These are phyloP conservation scores for Myiotriccus ornatus DNA, from an alignment of 2,797 vertebrate genomes.

Conservation along the genomic window DNA sequence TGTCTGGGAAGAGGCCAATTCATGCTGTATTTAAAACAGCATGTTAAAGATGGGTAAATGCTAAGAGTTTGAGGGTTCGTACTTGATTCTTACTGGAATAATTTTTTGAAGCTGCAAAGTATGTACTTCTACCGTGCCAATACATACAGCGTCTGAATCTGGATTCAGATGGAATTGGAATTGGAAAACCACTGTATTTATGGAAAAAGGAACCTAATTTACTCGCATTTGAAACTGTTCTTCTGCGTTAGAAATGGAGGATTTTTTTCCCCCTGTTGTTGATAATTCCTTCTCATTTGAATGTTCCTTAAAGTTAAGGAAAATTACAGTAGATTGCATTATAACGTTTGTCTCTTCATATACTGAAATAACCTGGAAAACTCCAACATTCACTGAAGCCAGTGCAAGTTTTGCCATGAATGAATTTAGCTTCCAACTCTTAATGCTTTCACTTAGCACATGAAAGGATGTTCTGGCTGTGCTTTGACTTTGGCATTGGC, in stretches of 20 bases:
- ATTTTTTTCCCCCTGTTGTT: neutral
- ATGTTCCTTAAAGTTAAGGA: neutral
- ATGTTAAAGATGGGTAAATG: neutral
- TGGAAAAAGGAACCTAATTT: neutral
- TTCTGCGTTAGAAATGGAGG: neutral
- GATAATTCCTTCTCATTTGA: neutral
- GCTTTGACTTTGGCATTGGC: neutral
- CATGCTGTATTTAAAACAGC: no score
- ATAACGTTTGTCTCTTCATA: neutral
- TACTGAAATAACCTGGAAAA: neutral
- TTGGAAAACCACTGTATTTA: neutral
- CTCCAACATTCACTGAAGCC: neutral
- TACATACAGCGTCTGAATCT: neutral
- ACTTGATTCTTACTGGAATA: neutral
- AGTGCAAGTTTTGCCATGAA: neutral
- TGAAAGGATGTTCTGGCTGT: neutral
- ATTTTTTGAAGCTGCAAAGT: neutral
- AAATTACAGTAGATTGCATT: neutral
- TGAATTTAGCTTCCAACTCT: neutral
- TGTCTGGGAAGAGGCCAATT: neutral
- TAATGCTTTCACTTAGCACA: neutral
- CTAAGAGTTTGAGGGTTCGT: neutral
- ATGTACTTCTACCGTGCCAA: neutral
- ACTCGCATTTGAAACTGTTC: neutral
- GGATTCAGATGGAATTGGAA: neutral